phyloP scores from a whole-genome alignment of 2,113 vertebrate genomes.

The Apteryx owenii region DNA sequence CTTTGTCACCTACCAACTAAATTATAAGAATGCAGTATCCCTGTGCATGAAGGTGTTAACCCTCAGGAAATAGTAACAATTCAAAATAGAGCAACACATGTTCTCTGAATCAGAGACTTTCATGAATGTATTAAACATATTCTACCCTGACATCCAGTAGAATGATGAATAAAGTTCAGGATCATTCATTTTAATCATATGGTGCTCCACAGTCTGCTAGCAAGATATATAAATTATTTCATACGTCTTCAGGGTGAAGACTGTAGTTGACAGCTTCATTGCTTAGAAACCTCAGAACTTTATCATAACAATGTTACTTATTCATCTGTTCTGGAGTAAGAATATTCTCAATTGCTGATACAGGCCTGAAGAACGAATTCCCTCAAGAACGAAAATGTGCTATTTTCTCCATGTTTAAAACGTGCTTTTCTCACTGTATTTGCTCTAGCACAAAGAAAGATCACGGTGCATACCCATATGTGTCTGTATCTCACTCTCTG shows the following conservation, averaged over 20 bases:
- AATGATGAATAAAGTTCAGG: not conserved
- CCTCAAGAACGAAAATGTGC: not conserved
- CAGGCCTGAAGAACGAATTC: not conserved
- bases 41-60: not conserved
- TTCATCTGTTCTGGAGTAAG: not conserved
- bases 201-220: not conserved
- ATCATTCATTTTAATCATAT: not conserved
- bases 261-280: not conserved
- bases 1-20: not conserved
- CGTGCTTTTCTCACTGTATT: not conserved
- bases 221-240: not conserved
- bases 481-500: not conserved
- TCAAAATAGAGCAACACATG: not conserved
- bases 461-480: not conserved
- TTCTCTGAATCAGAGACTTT: not conserved
- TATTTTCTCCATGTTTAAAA: not conserved
- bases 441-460: not conserved
- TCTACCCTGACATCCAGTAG: not conserved
- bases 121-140: not conserved
- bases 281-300: not conserved
- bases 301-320: not conserved
- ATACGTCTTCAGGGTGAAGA: not conserved
- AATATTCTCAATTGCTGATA: not conserved
- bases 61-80: not conserved
- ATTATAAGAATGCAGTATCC: not conserved